Conservation (phyloP, 2,113 vertebrate genomes). For the Chloroceryle aenea region DNA sequence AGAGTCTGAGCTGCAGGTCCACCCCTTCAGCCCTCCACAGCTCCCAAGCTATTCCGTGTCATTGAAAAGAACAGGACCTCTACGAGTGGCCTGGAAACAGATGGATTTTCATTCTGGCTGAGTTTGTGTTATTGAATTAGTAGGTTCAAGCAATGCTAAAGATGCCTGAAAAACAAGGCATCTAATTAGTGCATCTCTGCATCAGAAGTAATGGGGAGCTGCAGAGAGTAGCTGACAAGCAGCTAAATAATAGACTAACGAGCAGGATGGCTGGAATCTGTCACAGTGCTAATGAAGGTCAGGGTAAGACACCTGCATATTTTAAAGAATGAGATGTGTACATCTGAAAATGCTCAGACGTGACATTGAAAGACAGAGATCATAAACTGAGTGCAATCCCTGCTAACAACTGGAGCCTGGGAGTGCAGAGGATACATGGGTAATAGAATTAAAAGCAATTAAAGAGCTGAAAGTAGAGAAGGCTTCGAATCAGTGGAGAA, state of each 20-base stretch:
- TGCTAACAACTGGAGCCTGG: not conserved
- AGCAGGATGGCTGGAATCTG: slow-evolving; percentile 44
- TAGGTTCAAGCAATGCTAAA: not conserved
- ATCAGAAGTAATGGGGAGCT: not conserved
- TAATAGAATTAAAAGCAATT: not conserved
- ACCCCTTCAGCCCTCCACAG: not conserved
- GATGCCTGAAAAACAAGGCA: slow-evolving; percentile 1
- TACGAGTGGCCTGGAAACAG: not conserved
- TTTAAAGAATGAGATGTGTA: not conserved
- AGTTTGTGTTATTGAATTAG: not conserved
- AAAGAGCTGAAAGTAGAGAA: not conserved
- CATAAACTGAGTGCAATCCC: not conserved
- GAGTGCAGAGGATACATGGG: not conserved
- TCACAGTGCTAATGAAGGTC: slow-evolving; percentile 40
- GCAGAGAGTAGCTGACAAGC: slow-evolving; percentile 27
- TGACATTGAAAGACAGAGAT: not conserved
- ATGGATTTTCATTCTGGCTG: not conserved
- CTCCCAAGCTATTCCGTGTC: not conserved
- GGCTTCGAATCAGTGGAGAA: not conserved
- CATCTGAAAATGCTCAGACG: slow-evolving; percentile 24
- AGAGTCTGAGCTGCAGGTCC: not conserved
- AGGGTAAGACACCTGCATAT: slow-evolving; percentile 28
- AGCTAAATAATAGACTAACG: slow-evolving; percentile 39
- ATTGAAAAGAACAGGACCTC: not conserved
- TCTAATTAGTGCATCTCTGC: slow-evolving; percentile 33